Conservation (phyloP, 2,113 vertebrate genomes). For the Indri indri region DNA sequence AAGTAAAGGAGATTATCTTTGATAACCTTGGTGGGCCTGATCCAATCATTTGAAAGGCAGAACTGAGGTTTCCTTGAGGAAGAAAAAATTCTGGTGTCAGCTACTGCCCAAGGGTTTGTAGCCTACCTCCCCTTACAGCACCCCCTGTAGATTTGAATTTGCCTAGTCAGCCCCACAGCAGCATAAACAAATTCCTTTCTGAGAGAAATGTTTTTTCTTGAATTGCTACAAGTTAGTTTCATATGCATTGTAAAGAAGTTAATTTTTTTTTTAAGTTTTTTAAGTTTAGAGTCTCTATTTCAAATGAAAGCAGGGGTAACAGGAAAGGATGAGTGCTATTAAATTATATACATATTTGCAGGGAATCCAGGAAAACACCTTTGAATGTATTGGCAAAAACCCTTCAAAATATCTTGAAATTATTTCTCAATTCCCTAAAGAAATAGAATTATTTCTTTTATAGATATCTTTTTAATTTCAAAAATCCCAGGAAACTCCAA, state of each 20-base stretch:
- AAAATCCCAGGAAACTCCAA: not conserved
- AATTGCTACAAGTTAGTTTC: not conserved
- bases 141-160: not conserved
- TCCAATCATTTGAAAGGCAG: not conserved
- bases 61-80: not conserved
- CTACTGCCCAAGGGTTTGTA: not conserved
- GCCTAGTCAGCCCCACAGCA: not conserved
- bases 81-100: not conserved
- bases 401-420: not conserved
- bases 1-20: too few relatives aligned
- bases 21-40: not conserved
- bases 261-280: not conserved
- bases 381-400: slow-evolving; percentile 1
- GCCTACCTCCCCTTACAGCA: not conserved
- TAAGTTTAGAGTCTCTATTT: not conserved
- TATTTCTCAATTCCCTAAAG: slow-evolving; percentile 5
- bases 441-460: not conserved
- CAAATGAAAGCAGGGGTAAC: not conserved
- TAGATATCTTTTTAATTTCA: slow-evolving; percentile 3
- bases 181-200: not conserved
- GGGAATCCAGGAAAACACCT: not conserved
- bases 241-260: not conserved
- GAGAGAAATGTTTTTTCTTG: not conserved
- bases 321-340: not conserved
- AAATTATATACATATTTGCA: not conserved